These are phyloP conservation scores for Drosophila longiperda DNA, from an alignment of 2,888 invertebrate species.

Conservation along the genomic window DNA sequence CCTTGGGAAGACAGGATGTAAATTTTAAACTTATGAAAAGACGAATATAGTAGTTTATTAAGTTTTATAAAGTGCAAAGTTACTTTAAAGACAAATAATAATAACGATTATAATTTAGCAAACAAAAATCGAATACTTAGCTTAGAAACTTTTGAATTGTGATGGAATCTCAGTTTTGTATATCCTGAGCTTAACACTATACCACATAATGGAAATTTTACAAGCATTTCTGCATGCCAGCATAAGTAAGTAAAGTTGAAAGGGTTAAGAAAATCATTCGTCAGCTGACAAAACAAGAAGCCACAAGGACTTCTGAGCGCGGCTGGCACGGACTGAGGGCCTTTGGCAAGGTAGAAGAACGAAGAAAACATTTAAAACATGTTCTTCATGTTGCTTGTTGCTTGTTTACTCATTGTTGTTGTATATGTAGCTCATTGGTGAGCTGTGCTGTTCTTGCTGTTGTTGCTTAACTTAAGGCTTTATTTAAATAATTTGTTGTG, in stretches of 20 bases:
- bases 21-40: background rate
- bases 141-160: background rate
- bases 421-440: conserved; percentile 37
- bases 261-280: conserved; percentile 62
- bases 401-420: conserved; percentile 30
- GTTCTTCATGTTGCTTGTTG: conserved; percentile 22
- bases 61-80: background rate
- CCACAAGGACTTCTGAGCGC: conserved; percentile 31
- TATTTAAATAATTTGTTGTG: conserved; percentile 41
- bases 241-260: conserved; percentile 33
- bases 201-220: conserved; percentile 13
- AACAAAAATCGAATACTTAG: background rate
- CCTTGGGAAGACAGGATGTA: background rate
- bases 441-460: conserved; percentile 6
- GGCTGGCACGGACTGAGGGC: conserved; percentile 30
- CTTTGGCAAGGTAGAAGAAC: conserved; percentile 29
- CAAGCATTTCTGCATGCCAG: conserved; percentile 35
- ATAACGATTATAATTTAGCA: background rate
- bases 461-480: conserved; percentile 46
- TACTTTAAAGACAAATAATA: background rate
- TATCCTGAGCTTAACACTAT: conserved; percentile 28
- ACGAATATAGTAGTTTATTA: background rate
- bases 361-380: conserved; percentile 39
- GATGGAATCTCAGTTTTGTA: background rate
- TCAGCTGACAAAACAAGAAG: conserved; percentile 48